A percentile compares a stretch with the other conserved stretches of the same genome.
phyloP scores from a whole-genome alignment of 2,797 vertebrate genomes.

The Psittacula echo region DNA sequence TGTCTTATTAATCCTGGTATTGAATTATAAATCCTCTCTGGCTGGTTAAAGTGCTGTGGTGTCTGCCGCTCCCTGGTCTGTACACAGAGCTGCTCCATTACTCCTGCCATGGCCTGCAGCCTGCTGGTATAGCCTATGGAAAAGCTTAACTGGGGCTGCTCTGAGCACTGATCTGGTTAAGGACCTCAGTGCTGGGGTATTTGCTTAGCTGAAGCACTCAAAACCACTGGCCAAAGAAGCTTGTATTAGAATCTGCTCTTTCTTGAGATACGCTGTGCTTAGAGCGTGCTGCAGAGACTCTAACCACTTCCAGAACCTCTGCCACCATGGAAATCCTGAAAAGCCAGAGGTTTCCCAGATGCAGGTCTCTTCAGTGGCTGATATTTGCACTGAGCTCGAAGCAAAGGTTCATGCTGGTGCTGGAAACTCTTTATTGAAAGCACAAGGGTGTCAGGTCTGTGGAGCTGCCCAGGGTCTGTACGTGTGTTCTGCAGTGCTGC shows the following conservation, averaged over 20 bases:
- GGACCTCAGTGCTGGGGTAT: not conserved
- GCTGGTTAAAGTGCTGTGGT: not conserved
- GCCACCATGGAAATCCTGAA: not conserved
- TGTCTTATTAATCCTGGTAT: conserved; percentile 8
- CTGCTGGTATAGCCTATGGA: not conserved
- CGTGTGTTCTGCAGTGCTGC: not conserved
- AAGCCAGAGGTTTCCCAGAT: not conserved
- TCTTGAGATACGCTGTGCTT: not conserved
- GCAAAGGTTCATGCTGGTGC: fast-evolving
- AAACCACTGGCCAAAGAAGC: not conserved
- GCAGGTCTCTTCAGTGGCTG: not conserved
- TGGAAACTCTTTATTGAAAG: not conserved
- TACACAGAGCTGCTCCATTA: not conserved
- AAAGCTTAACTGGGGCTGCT: not conserved
- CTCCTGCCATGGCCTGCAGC: not conserved
- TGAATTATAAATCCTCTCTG: conserved; percentile 21
- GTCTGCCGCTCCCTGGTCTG: not conserved
- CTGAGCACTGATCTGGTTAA: not conserved
- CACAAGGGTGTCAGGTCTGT: not conserved
- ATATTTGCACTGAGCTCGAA: not conserved
- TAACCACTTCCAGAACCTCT: not conserved
- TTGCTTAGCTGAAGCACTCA: not conserved
- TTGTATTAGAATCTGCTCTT: not conserved
- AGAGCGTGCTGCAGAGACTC: not conserved
- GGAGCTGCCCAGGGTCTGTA: not conserved